Conservation (phyloP, 2,797 vertebrate genomes). For the Pangasius sanitwongsei region DNA sequence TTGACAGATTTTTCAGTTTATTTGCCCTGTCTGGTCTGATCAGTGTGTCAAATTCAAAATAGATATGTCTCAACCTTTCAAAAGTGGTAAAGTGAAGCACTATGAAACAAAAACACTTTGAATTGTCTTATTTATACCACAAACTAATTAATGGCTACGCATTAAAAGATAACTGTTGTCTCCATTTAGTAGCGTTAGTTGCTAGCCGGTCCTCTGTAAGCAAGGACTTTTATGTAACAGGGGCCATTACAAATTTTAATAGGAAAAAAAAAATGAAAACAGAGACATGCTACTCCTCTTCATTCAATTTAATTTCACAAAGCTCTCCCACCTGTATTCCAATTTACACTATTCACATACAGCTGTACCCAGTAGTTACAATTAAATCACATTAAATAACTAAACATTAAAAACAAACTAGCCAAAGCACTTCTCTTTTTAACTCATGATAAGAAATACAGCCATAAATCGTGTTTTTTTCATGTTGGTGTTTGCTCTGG, state of each 20-base stretch:
- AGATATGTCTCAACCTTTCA: background rate
- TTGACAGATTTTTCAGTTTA: background rate
- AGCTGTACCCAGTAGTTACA: constrained; percentile 81
- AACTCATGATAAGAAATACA: constrained; percentile 56
- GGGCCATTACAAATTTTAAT: background rate
- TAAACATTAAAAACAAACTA: constrained; percentile 80
- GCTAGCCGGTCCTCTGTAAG: background rate
- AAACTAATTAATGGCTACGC: background rate
- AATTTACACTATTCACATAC: constrained; percentile 98
- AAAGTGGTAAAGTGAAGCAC: background rate
- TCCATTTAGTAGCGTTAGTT: background rate
- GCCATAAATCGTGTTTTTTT: constrained; percentile 51
- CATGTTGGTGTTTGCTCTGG: constrained; percentile 48
- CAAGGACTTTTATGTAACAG: no score
- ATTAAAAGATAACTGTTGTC: background rate
- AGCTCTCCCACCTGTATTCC: constrained; percentile 55
- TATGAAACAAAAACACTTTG: background rate
- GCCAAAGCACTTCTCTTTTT: constrained; percentile 60
- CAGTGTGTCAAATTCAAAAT: background rate
- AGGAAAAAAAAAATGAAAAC: background rate
- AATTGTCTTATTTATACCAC: background rate
- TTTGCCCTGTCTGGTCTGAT: background rate
- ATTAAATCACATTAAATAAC: constrained; percentile 89
- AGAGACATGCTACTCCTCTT: constrained; percentile 60
- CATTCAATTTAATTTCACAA: constrained; percentile 65